These are phyloP conservation scores for Drosophila arizonae DNA, from an alignment of 1,140 invertebrate genomes.

Conservation along the genomic window DNA sequence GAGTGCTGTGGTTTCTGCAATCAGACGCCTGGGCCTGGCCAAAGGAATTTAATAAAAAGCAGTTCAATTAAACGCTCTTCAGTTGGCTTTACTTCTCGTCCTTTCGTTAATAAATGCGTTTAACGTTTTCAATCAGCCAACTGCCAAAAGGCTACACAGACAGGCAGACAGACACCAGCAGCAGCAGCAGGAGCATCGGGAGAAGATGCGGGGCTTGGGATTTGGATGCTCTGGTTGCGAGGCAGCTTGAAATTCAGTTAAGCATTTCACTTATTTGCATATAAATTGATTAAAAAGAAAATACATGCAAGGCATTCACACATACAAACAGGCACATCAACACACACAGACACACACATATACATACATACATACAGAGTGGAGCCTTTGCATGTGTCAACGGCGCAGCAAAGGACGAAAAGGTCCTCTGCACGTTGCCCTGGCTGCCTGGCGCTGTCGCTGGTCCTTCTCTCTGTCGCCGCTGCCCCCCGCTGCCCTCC, in stretches of 20 bases:
- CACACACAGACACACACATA: neutral
- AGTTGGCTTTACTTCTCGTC: slow-evolving; percentile 25
- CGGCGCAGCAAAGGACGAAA: slow-evolving; percentile 60
- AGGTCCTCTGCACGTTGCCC: slow-evolving; percentile 44
- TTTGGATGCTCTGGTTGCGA: slow-evolving; percentile 33
- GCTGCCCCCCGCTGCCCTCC: neutral
- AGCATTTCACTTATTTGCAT: slow-evolving; percentile 81
- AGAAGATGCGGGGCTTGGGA: neutral
- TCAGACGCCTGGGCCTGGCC: slow-evolving; percentile 49
- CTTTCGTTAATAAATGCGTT: slow-evolving; percentile 74
- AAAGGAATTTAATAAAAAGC: slow-evolving; percentile 68
- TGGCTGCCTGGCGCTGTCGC: slow-evolving; percentile 1
- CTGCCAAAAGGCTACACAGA: slow-evolving; percentile 58
- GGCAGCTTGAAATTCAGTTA: slow-evolving; percentile 78
- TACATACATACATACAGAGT: neutral
- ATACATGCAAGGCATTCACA: slow-evolving; percentile 59
- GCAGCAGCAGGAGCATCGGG: neutral
- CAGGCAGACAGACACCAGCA: slow-evolving; percentile 9
- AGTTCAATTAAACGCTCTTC: slow-evolving; percentile 74
- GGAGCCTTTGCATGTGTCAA: slow-evolving; percentile 72
- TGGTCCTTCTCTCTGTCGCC: neutral
- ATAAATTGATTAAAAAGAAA: slow-evolving; percentile 82
- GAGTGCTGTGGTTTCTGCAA: slow-evolving; percentile 55
- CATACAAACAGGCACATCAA: slow-evolving; percentile 41
- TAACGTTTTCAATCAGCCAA: slow-evolving; percentile 77